Conservation (phyloP, 1,140 invertebrate genomes). For the Cepaea nemoralis region DNA sequence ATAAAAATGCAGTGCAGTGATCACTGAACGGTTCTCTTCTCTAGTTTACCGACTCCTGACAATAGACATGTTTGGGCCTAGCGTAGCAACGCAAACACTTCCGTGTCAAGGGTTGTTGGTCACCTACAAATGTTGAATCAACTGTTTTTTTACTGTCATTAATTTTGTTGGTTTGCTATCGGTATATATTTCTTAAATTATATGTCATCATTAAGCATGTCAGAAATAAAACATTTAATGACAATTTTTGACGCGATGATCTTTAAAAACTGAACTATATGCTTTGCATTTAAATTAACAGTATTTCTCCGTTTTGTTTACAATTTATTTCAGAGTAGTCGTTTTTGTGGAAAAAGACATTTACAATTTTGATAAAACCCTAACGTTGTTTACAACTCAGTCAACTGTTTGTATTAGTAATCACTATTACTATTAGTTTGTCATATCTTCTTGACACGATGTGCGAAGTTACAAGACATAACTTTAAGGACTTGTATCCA, state of each 20-base stretch:
- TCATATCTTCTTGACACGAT: not conserved
- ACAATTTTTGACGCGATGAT: not conserved
- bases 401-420: not conserved
- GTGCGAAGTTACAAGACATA: constrained; percentile 15
- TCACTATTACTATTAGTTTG: not conserved
- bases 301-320: not conserved
- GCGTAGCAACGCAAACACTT: constrained; percentile 17
- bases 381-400: not conserved
- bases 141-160: too few species aligned
- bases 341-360: not conserved
- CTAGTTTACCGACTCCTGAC: too few species aligned
- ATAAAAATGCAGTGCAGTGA: too few species aligned
- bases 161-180: not conserved
- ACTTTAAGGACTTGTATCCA: constrained; percentile 14
- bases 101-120: not conserved
- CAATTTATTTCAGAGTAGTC: not conserved
- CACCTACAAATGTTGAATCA: too few species aligned
- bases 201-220: not conserved
- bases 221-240: not conserved
- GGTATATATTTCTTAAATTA: not conserved
- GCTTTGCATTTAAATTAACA: too few species aligned
- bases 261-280: too few species aligned
- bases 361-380: not conserved
- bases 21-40: too few species aligned
- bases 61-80: constrained; percentile 11